Base-by-base conservation (phyloP, 1,140 invertebrate genomes). In the Melitaea cinxia region DNA sequence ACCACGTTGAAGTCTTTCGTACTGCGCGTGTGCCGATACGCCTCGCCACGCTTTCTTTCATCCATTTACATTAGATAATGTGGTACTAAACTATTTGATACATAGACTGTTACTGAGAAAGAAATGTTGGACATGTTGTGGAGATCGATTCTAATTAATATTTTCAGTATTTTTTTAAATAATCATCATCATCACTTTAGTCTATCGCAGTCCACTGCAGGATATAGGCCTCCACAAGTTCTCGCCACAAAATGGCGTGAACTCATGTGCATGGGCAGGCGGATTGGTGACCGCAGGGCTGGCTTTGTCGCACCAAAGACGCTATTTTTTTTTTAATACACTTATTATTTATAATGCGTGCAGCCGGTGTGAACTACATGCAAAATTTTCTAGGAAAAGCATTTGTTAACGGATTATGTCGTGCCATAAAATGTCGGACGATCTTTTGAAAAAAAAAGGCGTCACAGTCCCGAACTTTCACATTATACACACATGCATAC, bases 1-100 rank as follows among this genome's bases (percentile, higher is more conserved):
- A 39, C n/a, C 61, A 19, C 67, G 61, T 69, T 69, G 67, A 69
- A 60, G 61, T 69, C 67, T 69, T 69, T 64, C 52, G 15, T 47
- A 68, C 24, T 4, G 54, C 14, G 24, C 21, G 21, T 39, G 14
- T 14, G 26, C 19, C 47, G 49, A 52, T 49, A 52, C 45, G 21
- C 57, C 26, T 45, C 39, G 33, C 52, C 42, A 56, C 42, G 42
- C 61, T 64, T 56, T 64, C 53, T 55, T 49, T 64, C 19, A 49
- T 56, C 21, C 50, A 62, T 62, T 62, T 52, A 28, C 50, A 54
- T 62, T 37, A 37, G 3, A 45, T 17, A n/a, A n/a, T n/a, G n/a
- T 24, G 19, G 39, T 7, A 4, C 17, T 17, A 19, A 42, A 19
- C 12, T 50, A 50, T 50, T 50, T 50, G 4, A 3, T n/a, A 14